phyloP scores from a whole-genome alignment of 2,888 invertebrate genomes.

The Harmothoe impar region DNA sequence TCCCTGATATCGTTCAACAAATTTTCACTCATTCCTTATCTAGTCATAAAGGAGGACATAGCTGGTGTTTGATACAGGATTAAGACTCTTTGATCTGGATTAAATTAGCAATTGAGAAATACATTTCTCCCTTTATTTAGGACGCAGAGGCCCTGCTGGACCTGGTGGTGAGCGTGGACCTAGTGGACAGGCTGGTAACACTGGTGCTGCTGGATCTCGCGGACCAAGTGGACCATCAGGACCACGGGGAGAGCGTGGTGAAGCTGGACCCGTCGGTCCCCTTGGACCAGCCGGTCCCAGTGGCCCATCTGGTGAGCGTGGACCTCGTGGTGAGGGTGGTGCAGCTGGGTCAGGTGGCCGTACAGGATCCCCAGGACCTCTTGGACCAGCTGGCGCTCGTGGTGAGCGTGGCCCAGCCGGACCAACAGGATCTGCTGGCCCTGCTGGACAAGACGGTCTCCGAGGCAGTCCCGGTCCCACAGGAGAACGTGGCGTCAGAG shows the following conservation, averaged over 20 bases:
- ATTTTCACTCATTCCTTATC: too few relatives aligned
- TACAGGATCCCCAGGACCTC: constrained; percentile 65
- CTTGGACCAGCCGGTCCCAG: constrained; percentile 68
- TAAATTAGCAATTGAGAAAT: too few relatives aligned
- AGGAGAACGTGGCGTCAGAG: constrained; percentile 63
- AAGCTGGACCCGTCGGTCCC: constrained; percentile 69
- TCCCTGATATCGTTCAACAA: too few relatives aligned
- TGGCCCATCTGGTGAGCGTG: constrained; percentile 65
- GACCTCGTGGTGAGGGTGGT: constrained; percentile 58
- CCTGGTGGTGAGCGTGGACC: constrained; percentile 55
- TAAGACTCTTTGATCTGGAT: too few relatives aligned
- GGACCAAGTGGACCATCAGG: constrained; percentile 68
- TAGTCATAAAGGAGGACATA: too few relatives aligned
- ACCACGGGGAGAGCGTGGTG: constrained; percentile 63
- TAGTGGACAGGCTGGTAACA: constrained; percentile 63
- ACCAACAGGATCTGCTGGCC: constrained; percentile 63
- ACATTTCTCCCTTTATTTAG: too few relatives aligned
- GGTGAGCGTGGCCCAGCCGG: constrained; percentile 65
- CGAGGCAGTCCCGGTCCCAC: constrained; percentile 41
- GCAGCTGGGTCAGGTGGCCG: constrained; percentile 51
- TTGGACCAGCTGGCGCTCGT: constrained; percentile 26
- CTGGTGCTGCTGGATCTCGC: constrained; percentile 62
- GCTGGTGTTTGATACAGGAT: too few relatives aligned
- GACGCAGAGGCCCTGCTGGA: constrained; percentile 54
- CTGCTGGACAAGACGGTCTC: constrained; percentile 63